phyloP scores from a whole-genome alignment of 1,140 invertebrate genomes.

The Lineus longissimus region DNA sequence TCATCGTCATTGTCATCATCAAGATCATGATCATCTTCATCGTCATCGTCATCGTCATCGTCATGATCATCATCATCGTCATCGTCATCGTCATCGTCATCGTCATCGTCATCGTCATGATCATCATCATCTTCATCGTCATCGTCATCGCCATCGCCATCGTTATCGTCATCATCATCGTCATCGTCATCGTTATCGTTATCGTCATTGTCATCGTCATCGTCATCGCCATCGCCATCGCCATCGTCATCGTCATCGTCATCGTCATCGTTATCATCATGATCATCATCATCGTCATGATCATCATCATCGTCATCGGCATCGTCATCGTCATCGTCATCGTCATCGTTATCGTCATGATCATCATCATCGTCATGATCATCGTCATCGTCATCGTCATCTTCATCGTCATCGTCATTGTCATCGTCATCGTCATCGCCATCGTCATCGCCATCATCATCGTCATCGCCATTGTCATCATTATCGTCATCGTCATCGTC shows the following conservation, averaged over 20 bases:
- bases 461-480: constrained; percentile 1
- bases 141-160: constrained; percentile 1
- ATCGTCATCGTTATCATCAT: constrained; percentile 1
- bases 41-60: constrained; percentile 1
- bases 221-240: constrained; percentile 1
- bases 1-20: too few species aligned
- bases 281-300: background rate
- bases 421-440: constrained; percentile 1
- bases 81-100: too few species aligned
- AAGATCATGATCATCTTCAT: background rate
- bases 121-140: too few species aligned
- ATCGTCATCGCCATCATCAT: constrained; percentile 1
- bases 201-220: constrained; percentile 2
- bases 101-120: too few species aligned
- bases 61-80: too few species aligned
- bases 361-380: too few species aligned
- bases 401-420: background rate
- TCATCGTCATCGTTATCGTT: constrained; percentile 2
- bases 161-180: constrained; percentile 3
- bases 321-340: too few species aligned
- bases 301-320: too few species aligned
- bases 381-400: too few species aligned
- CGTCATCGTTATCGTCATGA: too few species aligned
- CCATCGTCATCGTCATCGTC: constrained; percentile 1
- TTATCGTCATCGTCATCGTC: constrained; percentile 1